Conservation (phyloP, 2,797 vertebrate species). For the Lutjanus campechanus region DNA sequence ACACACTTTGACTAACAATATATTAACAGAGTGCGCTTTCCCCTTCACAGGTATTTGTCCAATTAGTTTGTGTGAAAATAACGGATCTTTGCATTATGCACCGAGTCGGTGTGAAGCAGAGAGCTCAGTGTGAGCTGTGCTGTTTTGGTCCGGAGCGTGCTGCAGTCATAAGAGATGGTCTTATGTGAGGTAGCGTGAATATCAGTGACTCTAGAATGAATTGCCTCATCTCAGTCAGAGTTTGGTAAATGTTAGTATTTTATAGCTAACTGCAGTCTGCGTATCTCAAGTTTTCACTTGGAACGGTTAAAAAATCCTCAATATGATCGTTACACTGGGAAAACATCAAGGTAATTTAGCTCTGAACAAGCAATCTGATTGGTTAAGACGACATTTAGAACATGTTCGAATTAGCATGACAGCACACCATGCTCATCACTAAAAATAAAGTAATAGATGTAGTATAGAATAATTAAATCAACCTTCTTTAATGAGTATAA, state of each 20-base stretch:
- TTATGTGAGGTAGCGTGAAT: constrained; percentile 16
- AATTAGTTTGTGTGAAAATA: not conserved
- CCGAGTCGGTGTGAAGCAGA: not conserved
- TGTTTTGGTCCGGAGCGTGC: not conserved
- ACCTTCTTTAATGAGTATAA: no score
- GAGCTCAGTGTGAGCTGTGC: not conserved
- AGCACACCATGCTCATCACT: no score
- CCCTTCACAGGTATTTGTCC: not conserved
- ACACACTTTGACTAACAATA: not conserved
- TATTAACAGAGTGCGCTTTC: not conserved
- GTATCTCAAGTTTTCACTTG: not conserved
- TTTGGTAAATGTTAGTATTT: constrained; percentile 16
- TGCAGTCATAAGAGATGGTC: not conserved
- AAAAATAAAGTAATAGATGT: no score
- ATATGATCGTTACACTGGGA: not conserved
- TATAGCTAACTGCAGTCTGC: not conserved
- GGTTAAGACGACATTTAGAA: no score
- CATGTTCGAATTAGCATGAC: no score
- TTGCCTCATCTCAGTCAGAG: not conserved
- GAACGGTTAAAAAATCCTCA: not conserved
- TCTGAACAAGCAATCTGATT: no score
- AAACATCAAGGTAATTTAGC: no score
- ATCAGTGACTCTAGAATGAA: constrained; percentile 17
- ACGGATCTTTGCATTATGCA: not conserved
- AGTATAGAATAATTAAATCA: no score